Evolutionary conservation across 2,113 vertebrate species (phyloP).

Genomic region (Forbesichthys papilliferus): DNA sequence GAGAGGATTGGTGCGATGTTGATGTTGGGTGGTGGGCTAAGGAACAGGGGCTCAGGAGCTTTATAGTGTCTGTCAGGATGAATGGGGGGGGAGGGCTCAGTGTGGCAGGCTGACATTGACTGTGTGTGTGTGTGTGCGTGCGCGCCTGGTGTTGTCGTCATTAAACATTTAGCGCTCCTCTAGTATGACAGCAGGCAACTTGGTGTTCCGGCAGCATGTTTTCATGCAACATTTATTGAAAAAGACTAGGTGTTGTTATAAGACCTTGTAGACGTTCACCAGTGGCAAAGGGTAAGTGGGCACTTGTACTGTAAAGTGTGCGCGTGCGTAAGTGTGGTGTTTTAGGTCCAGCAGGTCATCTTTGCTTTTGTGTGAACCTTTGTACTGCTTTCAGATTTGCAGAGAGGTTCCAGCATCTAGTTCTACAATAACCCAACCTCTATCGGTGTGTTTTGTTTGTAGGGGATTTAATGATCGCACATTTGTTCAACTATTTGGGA

Average conservation of each 20-base stretch:
- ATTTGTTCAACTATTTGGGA: background rate
- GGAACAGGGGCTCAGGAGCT: constrained; percentile 56
- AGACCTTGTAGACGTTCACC: constrained; percentile 88
- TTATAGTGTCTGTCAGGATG: constrained; percentile 85
- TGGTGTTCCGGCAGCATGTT: constrained; percentile 86
- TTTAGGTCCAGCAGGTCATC: constrained; percentile 45
- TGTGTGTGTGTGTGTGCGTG: constrained; percentile 78
- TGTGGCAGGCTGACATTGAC: constrained; percentile 88
- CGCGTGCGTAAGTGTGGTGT: constrained; percentile 36
- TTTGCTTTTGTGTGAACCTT: constrained; percentile 40
- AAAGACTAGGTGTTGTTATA: constrained; percentile 85
- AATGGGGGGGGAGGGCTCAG: constrained; percentile 80
- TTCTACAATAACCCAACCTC: constrained; percentile 17
- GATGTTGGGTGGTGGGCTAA: constrained; percentile 38
- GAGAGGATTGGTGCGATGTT: constrained; percentile 42
- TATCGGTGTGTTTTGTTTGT: constrained; percentile 5
- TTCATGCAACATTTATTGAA: constrained; percentile 98
- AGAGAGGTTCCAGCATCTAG: background rate
- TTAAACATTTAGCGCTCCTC: constrained; percentile 98
- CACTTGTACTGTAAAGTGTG: constrained; percentile 63
- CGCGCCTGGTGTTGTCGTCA: constrained; percentile 93
- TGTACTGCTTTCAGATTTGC: constrained; percentile 15
- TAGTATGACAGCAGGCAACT: constrained; percentile 94
- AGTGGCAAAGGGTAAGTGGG: constrained; percentile 84
- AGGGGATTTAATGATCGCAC: background rate